Evolutionary conservation across 1,140 invertebrate species (phyloP).

Genomic region (Drosophila quadrilineata): DNA sequence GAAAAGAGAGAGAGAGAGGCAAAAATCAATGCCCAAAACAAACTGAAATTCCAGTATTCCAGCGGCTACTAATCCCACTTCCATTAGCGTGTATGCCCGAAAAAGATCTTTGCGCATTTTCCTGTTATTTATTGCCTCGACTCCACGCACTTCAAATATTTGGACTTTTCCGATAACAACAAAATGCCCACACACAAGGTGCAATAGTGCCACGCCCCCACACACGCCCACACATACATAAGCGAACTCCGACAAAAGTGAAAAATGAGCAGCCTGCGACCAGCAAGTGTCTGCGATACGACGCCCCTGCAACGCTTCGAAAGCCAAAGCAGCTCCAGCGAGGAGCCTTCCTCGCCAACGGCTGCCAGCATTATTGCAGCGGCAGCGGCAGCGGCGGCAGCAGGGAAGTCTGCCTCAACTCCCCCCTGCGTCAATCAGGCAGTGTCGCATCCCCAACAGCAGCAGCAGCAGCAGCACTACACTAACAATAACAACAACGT

Average conservation of each 20-base stretch:
- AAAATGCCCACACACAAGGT: constrained; percentile 67
- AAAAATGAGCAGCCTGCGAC: constrained; percentile 65
- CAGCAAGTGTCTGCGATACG: constrained; percentile 62
- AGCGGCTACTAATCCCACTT: neutral
- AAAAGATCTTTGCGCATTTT: constrained; percentile 1
- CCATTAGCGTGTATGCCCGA: constrained; percentile 57
- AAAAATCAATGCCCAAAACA: neutral
- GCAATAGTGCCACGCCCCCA: constrained; percentile 34
- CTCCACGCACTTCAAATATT: constrained; percentile 57
- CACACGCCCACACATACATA: constrained; percentile 1
- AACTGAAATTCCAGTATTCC: constrained; percentile 3
- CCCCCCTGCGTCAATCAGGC: neutral
- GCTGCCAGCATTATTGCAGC: constrained; percentile 54
- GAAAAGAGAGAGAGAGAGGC: neutral
- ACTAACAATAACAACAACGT: constrained; percentile 65
- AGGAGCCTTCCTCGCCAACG: constrained; percentile 70
- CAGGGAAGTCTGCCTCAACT: neutral
- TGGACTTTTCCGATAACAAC: constrained; percentile 25
- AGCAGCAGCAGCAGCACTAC: constrained; percentile 8
- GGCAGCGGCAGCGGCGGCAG: constrained; percentile 11
- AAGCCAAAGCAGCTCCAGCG: constrained; percentile 66
- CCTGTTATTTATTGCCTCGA: constrained; percentile 23
- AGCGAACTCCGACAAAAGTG: constrained; percentile 44
- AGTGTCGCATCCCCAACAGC: constrained; percentile 40
- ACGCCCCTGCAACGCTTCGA: constrained; percentile 72